Percentiles rank a stretch among this genome's conserved stretches.
Conservation (phyloP, 2,888 invertebrate genomes). For the Apeira syringaria region DNA sequence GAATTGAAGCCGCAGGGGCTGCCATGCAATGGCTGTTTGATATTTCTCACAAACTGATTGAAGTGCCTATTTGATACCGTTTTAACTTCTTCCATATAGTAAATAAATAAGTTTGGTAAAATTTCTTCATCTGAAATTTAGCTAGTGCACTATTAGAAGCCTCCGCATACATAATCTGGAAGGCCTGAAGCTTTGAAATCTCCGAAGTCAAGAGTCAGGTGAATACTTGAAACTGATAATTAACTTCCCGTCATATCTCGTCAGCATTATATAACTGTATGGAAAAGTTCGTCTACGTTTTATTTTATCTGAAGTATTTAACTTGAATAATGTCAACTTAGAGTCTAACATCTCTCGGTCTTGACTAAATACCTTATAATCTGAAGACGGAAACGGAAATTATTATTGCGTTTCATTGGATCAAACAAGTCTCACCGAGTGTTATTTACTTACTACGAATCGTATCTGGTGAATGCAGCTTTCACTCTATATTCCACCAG, state of each 20-base stretch:
- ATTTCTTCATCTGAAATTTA: conserved; percentile 25
- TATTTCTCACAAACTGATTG: conserved; percentile 67
- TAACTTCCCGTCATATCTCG: too few relatives aligned
- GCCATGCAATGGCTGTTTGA: conserved; percentile 53
- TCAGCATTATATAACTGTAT: too few relatives aligned
- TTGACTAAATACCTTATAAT: conserved; percentile 1
- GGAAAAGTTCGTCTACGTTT: not conserved
- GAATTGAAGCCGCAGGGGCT: conserved; percentile 66
- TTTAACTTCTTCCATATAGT: too few relatives aligned
- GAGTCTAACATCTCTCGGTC: not conserved
- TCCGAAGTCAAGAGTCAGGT: too few relatives aligned
- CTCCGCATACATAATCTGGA: not conserved
- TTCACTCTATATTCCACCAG: conserved; percentile 42
- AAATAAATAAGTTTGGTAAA: too few relatives aligned
- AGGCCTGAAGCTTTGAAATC: too few relatives aligned
- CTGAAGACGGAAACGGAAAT: conserved; percentile 33
- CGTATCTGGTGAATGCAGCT: conserved; percentile 37
- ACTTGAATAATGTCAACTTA: too few relatives aligned
- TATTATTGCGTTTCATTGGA: conserved; percentile 27
- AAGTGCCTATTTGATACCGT: conserved; percentile 49
- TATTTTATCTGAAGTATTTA: not conserved
- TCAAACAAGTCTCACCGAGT: conserved; percentile 20
- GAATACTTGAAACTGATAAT: too few relatives aligned
- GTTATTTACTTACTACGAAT: conserved; percentile 24
- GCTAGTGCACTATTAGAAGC: not conserved